Base-by-base conservation (phyloP, 1,140 invertebrate genomes). In the Drosophila equinoxialis region DNA sequence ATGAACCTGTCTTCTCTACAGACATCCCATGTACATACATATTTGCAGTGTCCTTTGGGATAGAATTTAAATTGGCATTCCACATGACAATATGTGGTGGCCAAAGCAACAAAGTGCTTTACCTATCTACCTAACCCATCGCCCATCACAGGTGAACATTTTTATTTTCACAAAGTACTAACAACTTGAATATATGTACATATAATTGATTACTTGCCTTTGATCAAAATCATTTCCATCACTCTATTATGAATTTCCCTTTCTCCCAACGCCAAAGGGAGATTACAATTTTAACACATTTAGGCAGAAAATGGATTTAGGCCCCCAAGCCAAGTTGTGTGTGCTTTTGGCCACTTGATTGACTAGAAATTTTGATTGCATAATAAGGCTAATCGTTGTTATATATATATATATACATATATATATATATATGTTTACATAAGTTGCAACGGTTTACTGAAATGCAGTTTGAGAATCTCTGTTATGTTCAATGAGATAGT, bases 41-140 rank as follows among this genome's bases (percentile, higher is more conserved):
- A 23, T 39, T 39, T 74, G 75, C 68, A 77, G 68, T 86, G 80
- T 87, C 84, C 83, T 83, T 89, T 87, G 84, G 83, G 79, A 87
- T 75, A 83, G 79, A 87, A 87, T 87, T 87, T 87, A 89, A 87
- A 87, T 89, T 87, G 83, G 73, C 84, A 87, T 87, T 87, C 83
- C 80, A 80, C 74, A 87, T 89, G 74, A 82, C 80, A 78, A 79
- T 78, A 79, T 73, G 69, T 78, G 71, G 57, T 65, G 75, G 58
- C 62, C 42, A 26, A 42, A 62, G 41, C 64, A 70, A 30, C 77
- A 58, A 59, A 68, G 68, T 68, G 60, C 54, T 72, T 60, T 59
- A 69, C 17, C 37, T 39, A 11, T 4, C 37, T 13, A 39, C 11
- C 17, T 17, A 17, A 17, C 17, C 17, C 17, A 17, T 17, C 17